Base-by-base conservation (phyloP, 2,888 invertebrate species). In the Aromia moschata region DNA sequence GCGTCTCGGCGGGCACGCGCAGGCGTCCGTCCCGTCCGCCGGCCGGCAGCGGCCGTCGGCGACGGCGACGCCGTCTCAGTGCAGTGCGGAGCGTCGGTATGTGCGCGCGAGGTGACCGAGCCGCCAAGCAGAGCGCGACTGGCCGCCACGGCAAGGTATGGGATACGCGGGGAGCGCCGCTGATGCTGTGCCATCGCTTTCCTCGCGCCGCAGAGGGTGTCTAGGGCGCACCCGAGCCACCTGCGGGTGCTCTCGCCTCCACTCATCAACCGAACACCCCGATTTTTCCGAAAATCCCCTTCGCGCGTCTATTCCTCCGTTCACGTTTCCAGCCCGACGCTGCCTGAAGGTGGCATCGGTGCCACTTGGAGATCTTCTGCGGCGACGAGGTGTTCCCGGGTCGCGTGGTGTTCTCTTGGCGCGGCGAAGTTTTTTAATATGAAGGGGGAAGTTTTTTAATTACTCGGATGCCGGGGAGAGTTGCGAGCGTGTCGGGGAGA, bases 31-130 rank as follows among this genome's bases (percentile, higher is more conserved):
- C 59, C 47, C 61, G 65, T 67, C 57, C 62, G 56, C 44, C 45
- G 41, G 62, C 59, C 47, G 60, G 67, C 65, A 57, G 53, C 65
- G 58, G 56, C 58, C 55, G 61, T 38, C 65, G 25, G 16, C 60
- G 62, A 65, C 70, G 70, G 68, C 70, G 74, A n/a, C n/a, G n/a
- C n/a, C n/a, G n/a, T n/a, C n/a, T 74, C 75, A 77, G 78, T 78
- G 76, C 78, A 77, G 77, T 77, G 76, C 73, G 72, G 71, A 73
- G 74, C 77, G 77, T 72, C 76, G 75, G 77, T 76, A 75, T 75
- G 77, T 76, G 76, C 69, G 65, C 56, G 61, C 61, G 60, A 47
- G 58, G 56, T 53, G 43, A 62, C 53, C n/a, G n/a, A n/a, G 70
- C 67, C 73, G 74, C 68, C 74, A 65, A 69, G 69, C 71, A 69